Evolutionary conservation across 2,888 invertebrate genomes (phyloP), one percentile per base, ranked within the genome.

Genomic region (Eupithecia dodoneata): DNA sequence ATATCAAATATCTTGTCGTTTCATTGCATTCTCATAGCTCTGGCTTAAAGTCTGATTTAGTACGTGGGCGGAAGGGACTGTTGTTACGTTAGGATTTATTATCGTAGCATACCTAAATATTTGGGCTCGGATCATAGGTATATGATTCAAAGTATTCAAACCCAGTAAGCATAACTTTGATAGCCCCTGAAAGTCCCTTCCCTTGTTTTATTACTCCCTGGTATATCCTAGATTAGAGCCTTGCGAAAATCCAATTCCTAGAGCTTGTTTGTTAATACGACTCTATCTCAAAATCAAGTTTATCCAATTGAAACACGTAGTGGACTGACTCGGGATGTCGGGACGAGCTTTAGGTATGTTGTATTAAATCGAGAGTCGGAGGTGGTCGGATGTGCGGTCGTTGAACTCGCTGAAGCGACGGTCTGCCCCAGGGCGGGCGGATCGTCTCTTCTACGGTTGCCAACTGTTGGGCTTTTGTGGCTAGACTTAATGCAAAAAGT

Each of bases 371-470:
- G 83, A 85, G 84, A 85, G 85, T 84, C 82, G 59, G 80, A 74
- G 81, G 78, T 81, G 82, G 80, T 82, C 78, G 85, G 84, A 86
- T 82, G 85, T 80, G 81, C 85, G 93, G 90, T 87, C 91, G 83
- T 87, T 86, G 91, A 93, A 90, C 92, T 83, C 84, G 83, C 83
- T 82, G 84, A 80, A 83, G 83, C 85, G 81, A 83, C 82, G 84
- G 85, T 82, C 83, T 71, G 80, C 83, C 80, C 76, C 83, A 85
- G 87, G 88, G 89, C 88, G 89, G 89, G 87, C 89, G 87, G 72
- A 71, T 77, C 76, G 10, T 63, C 63, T 74, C 75, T 44, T 63
- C 30, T 65, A 76, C 70, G n/a, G 79, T 76, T 79, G 79, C 79
- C 79, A 76, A 79, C 76, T 76, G 76, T 65, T 76, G 66, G 67